Evolutionary conservation across 1,140 invertebrate genomes (phyloP).

Genomic region (Onthophagus taurus): DNA sequence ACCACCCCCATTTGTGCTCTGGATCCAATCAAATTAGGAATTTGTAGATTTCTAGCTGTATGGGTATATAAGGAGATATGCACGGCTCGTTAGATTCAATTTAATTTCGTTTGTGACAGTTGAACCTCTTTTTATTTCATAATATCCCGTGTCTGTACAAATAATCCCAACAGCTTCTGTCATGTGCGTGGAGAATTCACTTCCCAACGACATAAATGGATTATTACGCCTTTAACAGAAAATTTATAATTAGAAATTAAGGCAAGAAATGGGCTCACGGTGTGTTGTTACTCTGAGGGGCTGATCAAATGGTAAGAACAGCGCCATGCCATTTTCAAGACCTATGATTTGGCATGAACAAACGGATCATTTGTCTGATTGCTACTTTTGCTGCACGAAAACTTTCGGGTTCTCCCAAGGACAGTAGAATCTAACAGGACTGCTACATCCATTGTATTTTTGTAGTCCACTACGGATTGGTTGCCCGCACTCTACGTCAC

Average conservation of each 20-base stretch:
- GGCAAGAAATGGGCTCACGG: neutral
- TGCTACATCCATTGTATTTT: too few species aligned
- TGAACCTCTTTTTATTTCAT: neutral
- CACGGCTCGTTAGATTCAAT: too few species aligned
- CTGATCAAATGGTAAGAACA: constrained; percentile 6
- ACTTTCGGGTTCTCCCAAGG: too few species aligned
- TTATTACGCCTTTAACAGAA: neutral
- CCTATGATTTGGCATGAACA: constrained; percentile 9
- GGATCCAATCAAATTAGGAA: too few species aligned
- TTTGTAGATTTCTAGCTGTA: too few species aligned
- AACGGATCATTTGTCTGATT: constrained; percentile 6
- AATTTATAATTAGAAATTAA: constrained; percentile 1
- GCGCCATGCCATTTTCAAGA: neutral
- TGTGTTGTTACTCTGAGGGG: constrained; percentile 8
- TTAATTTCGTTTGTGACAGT: too few species aligned
- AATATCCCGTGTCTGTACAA: constrained; percentile 3
- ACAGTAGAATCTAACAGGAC: too few species aligned
- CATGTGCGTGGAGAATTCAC: constrained; percentile 9
- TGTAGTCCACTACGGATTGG: too few species aligned
- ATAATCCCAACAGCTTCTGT: constrained; percentile 9
- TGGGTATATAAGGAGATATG: too few species aligned
- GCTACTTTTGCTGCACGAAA: too few species aligned
- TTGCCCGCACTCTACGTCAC: too few species aligned
- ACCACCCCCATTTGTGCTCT: too few species aligned
- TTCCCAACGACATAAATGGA: neutral